These are phyloP conservation scores for Malurus elegans DNA, from an alignment of 2,113 vertebrate species.

Conservation along the genomic window DNA sequence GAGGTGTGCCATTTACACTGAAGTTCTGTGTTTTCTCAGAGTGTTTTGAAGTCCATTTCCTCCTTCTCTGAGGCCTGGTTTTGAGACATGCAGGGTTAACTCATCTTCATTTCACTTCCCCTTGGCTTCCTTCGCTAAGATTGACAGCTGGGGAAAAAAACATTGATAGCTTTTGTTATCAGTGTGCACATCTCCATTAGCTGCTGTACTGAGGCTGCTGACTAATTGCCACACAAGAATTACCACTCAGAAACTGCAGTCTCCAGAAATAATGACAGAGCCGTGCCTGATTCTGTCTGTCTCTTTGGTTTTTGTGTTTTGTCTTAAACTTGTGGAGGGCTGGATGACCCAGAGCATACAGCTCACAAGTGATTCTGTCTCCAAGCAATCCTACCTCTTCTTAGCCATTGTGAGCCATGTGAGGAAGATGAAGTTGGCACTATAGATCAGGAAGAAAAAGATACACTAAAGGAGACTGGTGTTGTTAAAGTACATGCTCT, in stretches of 20 bases:
- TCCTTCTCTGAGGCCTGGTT: not conserved
- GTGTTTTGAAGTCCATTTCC: not conserved
- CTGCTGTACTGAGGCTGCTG: not conserved
- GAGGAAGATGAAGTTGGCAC: not conserved
- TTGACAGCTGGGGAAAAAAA: not conserved
- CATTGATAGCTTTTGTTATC: not conserved
- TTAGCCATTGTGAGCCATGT: not conserved
- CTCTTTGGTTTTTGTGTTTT: not conserved
- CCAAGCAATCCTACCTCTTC: not conserved
- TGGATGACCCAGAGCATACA: not conserved
- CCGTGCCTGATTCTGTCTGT: no score
- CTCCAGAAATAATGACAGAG: not conserved
- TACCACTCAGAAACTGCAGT: not conserved
- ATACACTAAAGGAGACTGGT: not conserved
- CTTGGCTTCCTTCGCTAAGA: not conserved
- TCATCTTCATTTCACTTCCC: not conserved
- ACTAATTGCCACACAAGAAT: not conserved
- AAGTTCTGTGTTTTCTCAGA: not conserved
- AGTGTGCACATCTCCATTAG: not conserved
- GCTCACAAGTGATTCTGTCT: not conserved
- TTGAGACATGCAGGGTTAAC: not conserved
- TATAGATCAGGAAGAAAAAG: not conserved
- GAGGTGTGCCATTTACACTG: not conserved
- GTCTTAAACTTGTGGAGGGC: not conserved
- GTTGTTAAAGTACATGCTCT: not conserved